Evolutionary conservation across 1,140 invertebrate genomes (phyloP).

Genomic region (Probaryconus sp.): DNA sequence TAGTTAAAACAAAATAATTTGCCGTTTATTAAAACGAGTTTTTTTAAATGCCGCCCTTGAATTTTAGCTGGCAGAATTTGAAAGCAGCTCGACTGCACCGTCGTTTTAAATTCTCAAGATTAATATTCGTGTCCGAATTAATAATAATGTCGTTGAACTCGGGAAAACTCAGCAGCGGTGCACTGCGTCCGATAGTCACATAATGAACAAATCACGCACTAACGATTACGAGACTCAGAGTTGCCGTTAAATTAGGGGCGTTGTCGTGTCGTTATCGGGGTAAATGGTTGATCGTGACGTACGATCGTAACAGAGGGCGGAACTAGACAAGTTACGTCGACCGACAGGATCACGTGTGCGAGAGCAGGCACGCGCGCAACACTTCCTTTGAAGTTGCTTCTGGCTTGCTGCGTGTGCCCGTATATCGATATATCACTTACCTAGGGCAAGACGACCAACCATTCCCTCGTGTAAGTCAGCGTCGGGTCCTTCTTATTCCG

Average conservation of each 20-base stretch:
- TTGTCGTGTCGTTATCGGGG: conserved; percentile 62
- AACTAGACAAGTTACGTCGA: conserved; percentile 61
- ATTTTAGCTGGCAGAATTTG: too few relatives aligned
- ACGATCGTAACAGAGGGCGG: conserved; percentile 51
- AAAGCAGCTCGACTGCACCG: too few relatives aligned
- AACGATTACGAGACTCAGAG: conserved; percentile 57
- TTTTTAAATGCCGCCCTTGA: too few relatives aligned
- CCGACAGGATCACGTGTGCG: conserved; percentile 59
- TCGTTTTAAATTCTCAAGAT: too few relatives aligned
- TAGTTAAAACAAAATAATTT: too few relatives aligned
- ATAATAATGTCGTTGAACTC: conserved; percentile 24
- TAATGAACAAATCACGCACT: conserved; percentile 62
- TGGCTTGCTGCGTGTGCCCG: conserved; percentile 42
- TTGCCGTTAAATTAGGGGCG: conserved; percentile 64
- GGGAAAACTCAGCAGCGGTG: conserved; percentile 31
- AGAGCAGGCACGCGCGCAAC: conserved; percentile 58
- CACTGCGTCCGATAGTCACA: conserved; percentile 34
- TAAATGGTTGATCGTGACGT: conserved; percentile 63
- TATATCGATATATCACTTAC: conserved; percentile 67
- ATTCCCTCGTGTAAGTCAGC: conserved; percentile 54
- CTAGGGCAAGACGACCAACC: conserved; percentile 58
- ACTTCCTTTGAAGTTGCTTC: conserved; percentile 61
- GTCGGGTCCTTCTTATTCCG: conserved; percentile 22
- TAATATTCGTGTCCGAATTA: not conserved
- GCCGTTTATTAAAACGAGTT: too few relatives aligned